phyloP scores from a whole-genome alignment of 1,140 invertebrate species.

The Cylas formicarius region DNA sequence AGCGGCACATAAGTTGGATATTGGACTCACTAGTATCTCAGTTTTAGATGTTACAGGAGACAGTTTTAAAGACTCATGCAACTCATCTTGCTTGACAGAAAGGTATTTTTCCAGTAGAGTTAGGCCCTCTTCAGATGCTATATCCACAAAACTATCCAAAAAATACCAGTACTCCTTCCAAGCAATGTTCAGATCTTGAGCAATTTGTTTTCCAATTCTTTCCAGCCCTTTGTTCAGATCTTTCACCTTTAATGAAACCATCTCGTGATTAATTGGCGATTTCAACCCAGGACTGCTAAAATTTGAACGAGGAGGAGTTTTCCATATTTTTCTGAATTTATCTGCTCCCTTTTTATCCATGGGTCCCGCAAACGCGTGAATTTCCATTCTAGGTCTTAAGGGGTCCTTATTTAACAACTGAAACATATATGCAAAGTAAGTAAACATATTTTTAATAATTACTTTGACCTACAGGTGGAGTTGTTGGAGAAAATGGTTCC shows the following conservation, averaged over 20 bases:
- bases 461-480: conserved; percentile 53
- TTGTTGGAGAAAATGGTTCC: conserved; percentile 60
- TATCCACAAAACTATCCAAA: conserved; percentile 69
- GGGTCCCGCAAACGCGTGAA: conserved; percentile 76
- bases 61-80: conserved; percentile 9
- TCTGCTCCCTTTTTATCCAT: conserved; percentile 69
- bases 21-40: conserved; percentile 42
- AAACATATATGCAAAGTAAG: conserved; percentile 24
- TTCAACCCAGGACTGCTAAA: conserved; percentile 25
- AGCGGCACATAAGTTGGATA: conserved; percentile 49
- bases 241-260: conserved; percentile 58
- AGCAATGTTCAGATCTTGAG: conserved; percentile 63
- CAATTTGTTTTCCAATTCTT: conserved; percentile 68
- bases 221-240: conserved; percentile 82
- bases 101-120: conserved; percentile 67
- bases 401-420: conserved; percentile 58
- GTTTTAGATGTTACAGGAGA: conserved; percentile 9
- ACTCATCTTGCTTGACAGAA: conserved; percentile 7
- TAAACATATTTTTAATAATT: too few species aligned
- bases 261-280: conserved; percentile 7
- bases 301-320: conserved; percentile 60
- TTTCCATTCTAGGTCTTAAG: conserved; percentile 59
- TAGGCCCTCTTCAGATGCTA: conserved; percentile 64
- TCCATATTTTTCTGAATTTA: conserved; percentile 69
- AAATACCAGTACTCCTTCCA: conserved; percentile 93